These are phyloP conservation scores for Rhea pennata DNA, from an alignment of 2,113 vertebrate species.

Conservation along the genomic window DNA sequence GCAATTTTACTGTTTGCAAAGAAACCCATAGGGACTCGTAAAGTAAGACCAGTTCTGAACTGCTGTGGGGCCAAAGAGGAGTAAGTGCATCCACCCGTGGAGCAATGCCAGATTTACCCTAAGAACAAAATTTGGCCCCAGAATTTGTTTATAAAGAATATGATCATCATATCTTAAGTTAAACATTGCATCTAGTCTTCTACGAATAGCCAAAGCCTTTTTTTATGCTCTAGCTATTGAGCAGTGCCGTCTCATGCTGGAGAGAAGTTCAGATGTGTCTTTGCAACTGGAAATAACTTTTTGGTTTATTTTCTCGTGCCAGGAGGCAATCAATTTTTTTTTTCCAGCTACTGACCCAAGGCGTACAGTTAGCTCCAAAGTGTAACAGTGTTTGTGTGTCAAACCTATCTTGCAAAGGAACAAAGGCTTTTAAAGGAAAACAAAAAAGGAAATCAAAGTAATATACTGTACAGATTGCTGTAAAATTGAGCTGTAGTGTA, in stretches of 20 bases:
- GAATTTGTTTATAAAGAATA: not conserved
- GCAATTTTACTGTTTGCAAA: not conserved
- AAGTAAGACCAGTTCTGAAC: not conserved
- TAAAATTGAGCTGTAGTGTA: constrained; percentile 78
- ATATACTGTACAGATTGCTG: constrained; percentile 68
- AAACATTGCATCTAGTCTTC: not conserved
- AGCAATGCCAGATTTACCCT: not conserved
- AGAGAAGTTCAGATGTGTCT: not conserved
- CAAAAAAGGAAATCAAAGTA: constrained; percentile 46
- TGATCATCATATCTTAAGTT: not conserved
- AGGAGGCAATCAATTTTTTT: not conserved
- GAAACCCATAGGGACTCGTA: not conserved
- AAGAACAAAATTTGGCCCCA: not conserved
- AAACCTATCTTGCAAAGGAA: constrained; percentile 57
- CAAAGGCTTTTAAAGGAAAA: constrained; percentile 59
- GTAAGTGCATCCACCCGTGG: not conserved
- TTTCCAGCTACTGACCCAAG: constrained; percentile 26
- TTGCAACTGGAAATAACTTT: not conserved
- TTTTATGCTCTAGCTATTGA: not conserved
- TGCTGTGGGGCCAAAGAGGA: not conserved
- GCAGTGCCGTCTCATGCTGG: not conserved
- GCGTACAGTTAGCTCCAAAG: constrained; percentile 28
- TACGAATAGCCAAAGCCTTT: not conserved
- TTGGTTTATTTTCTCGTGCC: constrained; percentile 25
- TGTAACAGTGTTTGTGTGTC: constrained; percentile 39